These are phyloP conservation scores for Drosophila bocki DNA, from an alignment of 1,140 invertebrate species.

Conservation along the genomic window DNA sequence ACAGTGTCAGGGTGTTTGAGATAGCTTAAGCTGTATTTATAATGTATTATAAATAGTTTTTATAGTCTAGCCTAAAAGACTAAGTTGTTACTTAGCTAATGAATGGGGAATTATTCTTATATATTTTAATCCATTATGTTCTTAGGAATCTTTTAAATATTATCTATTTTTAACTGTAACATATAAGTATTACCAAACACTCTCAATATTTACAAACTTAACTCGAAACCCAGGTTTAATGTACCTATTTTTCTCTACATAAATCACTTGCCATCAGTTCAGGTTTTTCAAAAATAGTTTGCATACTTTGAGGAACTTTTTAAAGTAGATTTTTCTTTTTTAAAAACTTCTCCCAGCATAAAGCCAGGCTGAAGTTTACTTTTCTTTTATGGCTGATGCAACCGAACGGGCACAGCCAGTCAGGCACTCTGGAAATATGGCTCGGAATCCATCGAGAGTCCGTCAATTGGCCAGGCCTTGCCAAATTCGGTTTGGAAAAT, in stretches of 20 bases:
- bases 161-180: neutral
- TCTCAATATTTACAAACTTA: neutral
- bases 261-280: neutral
- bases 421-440: constrained; percentile 36
- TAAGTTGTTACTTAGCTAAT: too few relatives aligned
- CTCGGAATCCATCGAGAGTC: constrained; percentile 43
- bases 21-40: neutral
- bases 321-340: neutral
- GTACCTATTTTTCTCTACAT: neutral
- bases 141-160: neutral
- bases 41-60: neutral
- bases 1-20: neutral
- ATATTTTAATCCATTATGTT: neutral
- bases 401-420: constrained; percentile 47
- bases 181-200: neutral
- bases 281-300: neutral
- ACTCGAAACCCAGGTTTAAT: neutral
- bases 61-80: neutral
- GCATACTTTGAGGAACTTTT: constrained; percentile 15
- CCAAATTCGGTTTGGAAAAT: constrained; percentile 48
- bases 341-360: constrained; percentile 8
- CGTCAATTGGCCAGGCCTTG: constrained; percentile 41
- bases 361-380: constrained; percentile 7
- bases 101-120: too few relatives aligned
- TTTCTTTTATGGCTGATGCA: constrained; percentile 64